phyloP scores from a whole-genome alignment of 1,140 invertebrate genomes.

The Pogonus chalceus region DNA sequence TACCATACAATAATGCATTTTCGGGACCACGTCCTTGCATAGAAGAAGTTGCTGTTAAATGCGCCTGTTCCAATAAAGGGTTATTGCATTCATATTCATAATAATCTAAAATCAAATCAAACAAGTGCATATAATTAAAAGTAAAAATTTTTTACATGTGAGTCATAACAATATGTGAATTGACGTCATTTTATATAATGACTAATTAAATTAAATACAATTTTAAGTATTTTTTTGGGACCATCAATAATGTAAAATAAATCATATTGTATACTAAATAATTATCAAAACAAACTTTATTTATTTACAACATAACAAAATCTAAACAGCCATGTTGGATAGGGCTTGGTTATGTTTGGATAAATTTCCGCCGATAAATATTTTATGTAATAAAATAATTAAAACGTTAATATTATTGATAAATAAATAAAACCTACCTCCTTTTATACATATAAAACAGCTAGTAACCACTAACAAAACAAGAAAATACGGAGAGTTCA shows the following conservation, averaged over 20 bases:
- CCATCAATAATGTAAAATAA: background rate
- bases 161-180: background rate
- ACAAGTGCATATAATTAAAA: background rate
- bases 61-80: slow-evolving; percentile 60
- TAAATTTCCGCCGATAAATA: background rate
- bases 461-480: background rate
- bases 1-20: slow-evolving; percentile 74
- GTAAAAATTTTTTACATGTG: background rate
- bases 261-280: background rate
- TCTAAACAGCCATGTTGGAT: background rate
- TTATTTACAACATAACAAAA: background rate
- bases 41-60: slow-evolving; percentile 66
- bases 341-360: background rate
- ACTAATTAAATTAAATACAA: background rate
- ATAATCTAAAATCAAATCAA: slow-evolving; percentile 24
- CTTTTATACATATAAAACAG: background rate
- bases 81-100: slow-evolving; percentile 69
- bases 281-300: background rate
- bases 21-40: slow-evolving; percentile 66
- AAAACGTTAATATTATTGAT: background rate
- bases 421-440: background rate
- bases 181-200: background rate
- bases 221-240: background rate
- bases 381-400: background rate
- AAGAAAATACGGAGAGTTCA: background rate